These are phyloP conservation scores for Ailuropoda melanoleuca DNA, from an alignment of 2,113 vertebrate species.

Conservation along the genomic window DNA sequence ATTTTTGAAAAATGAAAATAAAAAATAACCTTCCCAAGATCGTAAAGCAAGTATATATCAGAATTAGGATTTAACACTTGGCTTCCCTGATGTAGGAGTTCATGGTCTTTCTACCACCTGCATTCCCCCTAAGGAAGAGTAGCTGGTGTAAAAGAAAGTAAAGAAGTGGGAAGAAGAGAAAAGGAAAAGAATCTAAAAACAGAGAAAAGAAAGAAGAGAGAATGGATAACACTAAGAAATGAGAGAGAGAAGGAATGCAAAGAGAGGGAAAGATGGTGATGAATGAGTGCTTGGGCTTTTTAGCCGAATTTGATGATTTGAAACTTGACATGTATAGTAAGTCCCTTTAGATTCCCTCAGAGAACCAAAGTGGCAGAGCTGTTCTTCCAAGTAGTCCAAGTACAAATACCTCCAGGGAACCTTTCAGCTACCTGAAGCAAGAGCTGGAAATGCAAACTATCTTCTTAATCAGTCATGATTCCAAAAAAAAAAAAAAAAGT, in stretches of 20 bases:
- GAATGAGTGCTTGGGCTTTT: background rate
- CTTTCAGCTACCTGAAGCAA: background rate
- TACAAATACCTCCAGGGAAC: background rate
- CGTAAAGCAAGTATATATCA: background rate
- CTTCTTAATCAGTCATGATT: background rate
- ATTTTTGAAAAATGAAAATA: conserved; percentile 4
- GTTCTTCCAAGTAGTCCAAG: background rate
- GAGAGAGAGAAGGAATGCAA: background rate
- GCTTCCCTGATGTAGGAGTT: too few species aligned
- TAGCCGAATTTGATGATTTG: background rate
- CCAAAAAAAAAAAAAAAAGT: background rate
- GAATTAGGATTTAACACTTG: background rate
- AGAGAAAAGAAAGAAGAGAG: background rate
- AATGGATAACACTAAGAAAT: background rate
- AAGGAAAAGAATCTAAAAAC: background rate
- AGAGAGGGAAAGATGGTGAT: background rate
- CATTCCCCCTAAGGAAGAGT: background rate
- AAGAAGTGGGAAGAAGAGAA: background rate
- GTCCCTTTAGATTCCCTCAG: background rate
- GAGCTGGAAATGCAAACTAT: background rate
- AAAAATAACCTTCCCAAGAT: background rate
- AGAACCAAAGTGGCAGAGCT: background rate
- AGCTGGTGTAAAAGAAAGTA: background rate
- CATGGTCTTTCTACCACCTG: background rate
- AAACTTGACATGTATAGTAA: background rate